Conservation (phyloP, 1,140 invertebrate species). For the Elymnias hypermnestra region DNA sequence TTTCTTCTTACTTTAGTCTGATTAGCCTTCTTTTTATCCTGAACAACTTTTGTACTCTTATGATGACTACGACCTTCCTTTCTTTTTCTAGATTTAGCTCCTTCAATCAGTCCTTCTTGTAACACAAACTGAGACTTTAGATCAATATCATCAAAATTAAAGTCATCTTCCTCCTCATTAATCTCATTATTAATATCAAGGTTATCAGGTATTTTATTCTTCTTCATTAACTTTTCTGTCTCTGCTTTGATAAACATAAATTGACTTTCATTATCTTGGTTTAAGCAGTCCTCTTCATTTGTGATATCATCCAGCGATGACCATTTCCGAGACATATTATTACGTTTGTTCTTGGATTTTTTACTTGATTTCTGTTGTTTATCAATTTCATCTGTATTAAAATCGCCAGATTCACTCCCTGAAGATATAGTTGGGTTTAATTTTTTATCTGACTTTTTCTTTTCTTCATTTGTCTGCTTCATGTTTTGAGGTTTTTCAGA, state of each 20-base stretch:
- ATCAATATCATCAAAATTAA: constrained; percentile 45
- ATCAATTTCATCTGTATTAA: constrained; percentile 58
- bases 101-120: constrained; percentile 55
- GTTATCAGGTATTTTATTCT: constrained; percentile 53
- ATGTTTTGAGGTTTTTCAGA: constrained; percentile 47
- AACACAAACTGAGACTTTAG: constrained; percentile 44
- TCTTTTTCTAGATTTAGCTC: constrained; percentile 58
- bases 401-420: constrained; percentile 71
- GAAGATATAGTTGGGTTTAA: constrained; percentile 54
- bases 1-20: constrained; percentile 62
- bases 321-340: constrained; percentile 76
- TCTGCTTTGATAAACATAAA: constrained; percentile 66
- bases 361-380: constrained; percentile 68
- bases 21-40: constrained; percentile 67
- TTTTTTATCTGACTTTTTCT: constrained; percentile 62
- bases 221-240: constrained; percentile 49
- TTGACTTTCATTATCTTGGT: constrained; percentile 54
- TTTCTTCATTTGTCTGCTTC: constrained; percentile 62
- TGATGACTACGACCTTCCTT: constrained; percentile 63
- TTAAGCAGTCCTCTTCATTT: constrained; percentile 62
- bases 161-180: constrained; percentile 36
- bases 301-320: constrained; percentile 77
- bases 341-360: constrained; percentile 65
- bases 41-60: constrained; percentile 67
- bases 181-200: constrained; percentile 45